Conservation (phyloP, 1,140 invertebrate genomes). For the Prorops nasuta region DNA sequence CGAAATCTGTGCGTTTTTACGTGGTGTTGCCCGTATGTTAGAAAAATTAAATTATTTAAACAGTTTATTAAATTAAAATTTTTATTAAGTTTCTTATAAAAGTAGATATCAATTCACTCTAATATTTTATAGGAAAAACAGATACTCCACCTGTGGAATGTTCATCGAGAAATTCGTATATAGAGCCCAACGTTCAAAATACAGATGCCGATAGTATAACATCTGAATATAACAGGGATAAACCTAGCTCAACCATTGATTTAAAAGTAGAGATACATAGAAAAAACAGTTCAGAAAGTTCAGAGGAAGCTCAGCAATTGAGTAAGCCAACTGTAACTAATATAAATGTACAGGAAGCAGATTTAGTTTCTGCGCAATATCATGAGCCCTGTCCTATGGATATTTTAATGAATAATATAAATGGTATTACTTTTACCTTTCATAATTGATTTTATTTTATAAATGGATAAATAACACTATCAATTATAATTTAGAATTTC, state of each 20-base stretch:
- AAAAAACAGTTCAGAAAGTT: conserved; percentile 86
- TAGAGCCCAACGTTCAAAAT: conserved; percentile 52
- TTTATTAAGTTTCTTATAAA: no score
- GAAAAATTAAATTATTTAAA: no score
- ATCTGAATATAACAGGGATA: conserved; percentile 52
- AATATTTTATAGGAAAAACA: conserved; percentile 49
- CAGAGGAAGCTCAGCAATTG: conserved; percentile 57
- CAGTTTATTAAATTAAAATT: no score
- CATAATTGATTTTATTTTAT: conserved; percentile 3
- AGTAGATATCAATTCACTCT: no score
- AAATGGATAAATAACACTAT: not conserved
- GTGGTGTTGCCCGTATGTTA: no score
- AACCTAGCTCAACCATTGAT: conserved; percentile 63
- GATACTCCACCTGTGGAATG: conserved; percentile 62
- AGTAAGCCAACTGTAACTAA: conserved; percentile 39
- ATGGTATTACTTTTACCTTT: conserved; percentile 29
- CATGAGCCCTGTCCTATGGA: conserved; percentile 33
- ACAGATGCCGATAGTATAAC: conserved; percentile 54
- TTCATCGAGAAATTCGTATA: conserved; percentile 62
- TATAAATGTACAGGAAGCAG: conserved; percentile 43
- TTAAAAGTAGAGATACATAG: conserved; percentile 89
- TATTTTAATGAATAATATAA: conserved; percentile 34
- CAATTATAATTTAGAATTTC: conserved; percentile 29
- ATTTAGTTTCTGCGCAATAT: conserved; percentile 38
- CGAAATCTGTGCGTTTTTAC: no score